These are phyloP conservation scores for Eristalis tenax DNA, from an alignment of 2,888 invertebrate genomes.

Conservation along the genomic window DNA sequence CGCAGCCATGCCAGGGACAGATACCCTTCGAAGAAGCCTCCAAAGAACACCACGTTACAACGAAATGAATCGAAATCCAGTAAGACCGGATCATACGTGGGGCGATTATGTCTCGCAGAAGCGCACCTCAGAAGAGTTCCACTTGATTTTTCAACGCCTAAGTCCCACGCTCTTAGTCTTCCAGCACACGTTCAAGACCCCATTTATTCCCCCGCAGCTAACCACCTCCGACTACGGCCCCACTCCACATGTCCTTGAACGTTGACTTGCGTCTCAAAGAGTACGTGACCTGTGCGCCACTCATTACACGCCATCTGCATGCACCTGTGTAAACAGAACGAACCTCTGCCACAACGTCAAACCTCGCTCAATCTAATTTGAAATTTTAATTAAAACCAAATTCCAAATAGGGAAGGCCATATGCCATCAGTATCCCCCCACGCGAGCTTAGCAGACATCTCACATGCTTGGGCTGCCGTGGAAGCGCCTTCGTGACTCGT, in stretches of 20 bases:
- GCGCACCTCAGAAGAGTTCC: too few species aligned
- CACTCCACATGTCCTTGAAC: neutral
- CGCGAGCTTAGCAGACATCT: constrained; percentile 31
- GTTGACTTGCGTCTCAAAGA: neutral
- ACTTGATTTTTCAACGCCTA: too few species aligned
- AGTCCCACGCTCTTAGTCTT: too few species aligned
- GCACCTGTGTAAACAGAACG: constrained; percentile 12
- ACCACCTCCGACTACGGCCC: neutral
- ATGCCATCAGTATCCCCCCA: neutral
- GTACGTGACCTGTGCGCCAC: neutral
- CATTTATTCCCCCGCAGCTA: neutral
- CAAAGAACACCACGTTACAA: too few species aligned
- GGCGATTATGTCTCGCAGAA: too few species aligned
- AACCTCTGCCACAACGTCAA: neutral
- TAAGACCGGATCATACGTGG: too few species aligned
- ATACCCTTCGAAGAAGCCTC: too few species aligned
- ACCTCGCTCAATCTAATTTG: constrained; percentile 28
- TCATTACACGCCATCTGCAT: neutral
- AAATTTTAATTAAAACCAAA: constrained; percentile 47
- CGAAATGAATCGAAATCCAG: too few species aligned
- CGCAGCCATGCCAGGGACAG: too few species aligned
- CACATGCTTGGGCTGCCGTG: constrained; percentile 21
- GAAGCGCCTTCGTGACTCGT: constrained; percentile 16
- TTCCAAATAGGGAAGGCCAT: constrained; percentile 2
- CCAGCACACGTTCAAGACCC: too few species aligned